Conservation (phyloP, 2,113 vertebrate genomes). For the Deroptyus accipitrinus region DNA sequence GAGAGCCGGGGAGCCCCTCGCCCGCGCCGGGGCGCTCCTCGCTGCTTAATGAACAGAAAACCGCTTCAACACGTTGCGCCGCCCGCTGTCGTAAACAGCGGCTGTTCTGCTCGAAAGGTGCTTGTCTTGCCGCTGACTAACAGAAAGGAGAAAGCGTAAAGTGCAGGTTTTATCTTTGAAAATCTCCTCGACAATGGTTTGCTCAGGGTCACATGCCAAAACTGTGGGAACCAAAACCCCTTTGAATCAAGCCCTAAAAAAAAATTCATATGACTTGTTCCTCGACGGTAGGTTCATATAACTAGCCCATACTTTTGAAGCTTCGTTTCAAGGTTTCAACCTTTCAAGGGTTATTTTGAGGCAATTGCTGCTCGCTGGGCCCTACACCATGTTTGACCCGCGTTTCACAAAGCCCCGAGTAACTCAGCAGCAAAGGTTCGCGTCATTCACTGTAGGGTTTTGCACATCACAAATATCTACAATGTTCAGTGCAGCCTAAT, state of each 20-base stretch:
- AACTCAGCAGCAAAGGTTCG: not conserved
- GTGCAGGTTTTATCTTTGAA: rapidly evolving
- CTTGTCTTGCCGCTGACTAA: not conserved
- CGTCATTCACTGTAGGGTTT: not conserved
- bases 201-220: rapidly evolving
- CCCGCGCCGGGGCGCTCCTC: too few species aligned
- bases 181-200: not conserved
- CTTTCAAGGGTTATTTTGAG: not conserved
- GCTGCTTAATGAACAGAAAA: rapidly evolving
- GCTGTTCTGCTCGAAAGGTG: rapidly evolving
- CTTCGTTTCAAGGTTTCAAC: not conserved
- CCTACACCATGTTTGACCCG: rapidly evolving
- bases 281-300: rapidly evolving
- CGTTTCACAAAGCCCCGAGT: not conserved
- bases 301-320: rapidly evolving
- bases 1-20: rapidly evolving
- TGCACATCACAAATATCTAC: not conserved
- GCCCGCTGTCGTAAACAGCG: rapidly evolving
- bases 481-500: not conserved
- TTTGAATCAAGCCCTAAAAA: not conserved
- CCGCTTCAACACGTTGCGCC: rapidly evolving
- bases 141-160: not conserved
- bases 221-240: rapidly evolving
- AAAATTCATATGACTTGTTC: rapidly evolving
- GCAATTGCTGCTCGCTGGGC: not conserved